A percentile compares a stretch with the other conserved stretches of the same genome.
phyloP scores from a whole-genome alignment of 2,113 vertebrate species.

The Tinamus guttatus region DNA sequence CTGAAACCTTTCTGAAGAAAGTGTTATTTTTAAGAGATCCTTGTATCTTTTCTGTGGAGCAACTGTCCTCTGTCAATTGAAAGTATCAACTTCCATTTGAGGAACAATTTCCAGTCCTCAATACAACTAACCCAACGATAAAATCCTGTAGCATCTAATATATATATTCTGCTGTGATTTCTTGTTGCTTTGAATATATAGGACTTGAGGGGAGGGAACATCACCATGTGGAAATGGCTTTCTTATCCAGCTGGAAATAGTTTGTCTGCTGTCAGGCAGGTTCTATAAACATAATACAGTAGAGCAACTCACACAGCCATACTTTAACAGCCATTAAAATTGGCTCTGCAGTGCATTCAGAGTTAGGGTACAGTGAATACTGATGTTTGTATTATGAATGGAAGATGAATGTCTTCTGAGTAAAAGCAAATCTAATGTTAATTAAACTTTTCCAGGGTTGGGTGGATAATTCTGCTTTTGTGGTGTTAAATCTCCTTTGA shows the following conservation, averaged over 20 bases:
- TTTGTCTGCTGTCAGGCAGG: neutral
- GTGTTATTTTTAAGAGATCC: neutral
- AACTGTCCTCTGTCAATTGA: neutral
- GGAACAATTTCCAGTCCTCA: neutral
- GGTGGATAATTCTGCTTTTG: constrained; percentile 10
- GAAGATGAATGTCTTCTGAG: constrained; percentile 21
- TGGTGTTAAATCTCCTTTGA: constrained; percentile 56
- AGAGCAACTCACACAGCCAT: neutral
- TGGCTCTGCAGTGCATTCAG: neutral
- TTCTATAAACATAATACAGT: neutral
- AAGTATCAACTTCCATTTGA: neutral
- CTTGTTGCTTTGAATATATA: neutral
- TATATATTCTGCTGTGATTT: neutral
- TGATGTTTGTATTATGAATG: constrained; percentile 3
- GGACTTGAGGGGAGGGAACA: neutral
- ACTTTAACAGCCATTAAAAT: constrained; percentile 40
- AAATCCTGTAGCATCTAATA: neutral
- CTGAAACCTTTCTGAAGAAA: neutral
- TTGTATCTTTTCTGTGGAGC: neutral
- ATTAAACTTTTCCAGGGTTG: constrained; percentile 56
- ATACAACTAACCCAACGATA: neutral
- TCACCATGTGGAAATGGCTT: constrained; percentile 16
- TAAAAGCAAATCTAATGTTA: constrained; percentile 63
- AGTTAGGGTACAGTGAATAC: constrained; percentile 17
- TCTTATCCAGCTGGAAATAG: constrained; percentile 32